Base-by-base conservation (phyloP, 2,888 invertebrate genomes). In the Zygogramma bicolorata region DNA sequence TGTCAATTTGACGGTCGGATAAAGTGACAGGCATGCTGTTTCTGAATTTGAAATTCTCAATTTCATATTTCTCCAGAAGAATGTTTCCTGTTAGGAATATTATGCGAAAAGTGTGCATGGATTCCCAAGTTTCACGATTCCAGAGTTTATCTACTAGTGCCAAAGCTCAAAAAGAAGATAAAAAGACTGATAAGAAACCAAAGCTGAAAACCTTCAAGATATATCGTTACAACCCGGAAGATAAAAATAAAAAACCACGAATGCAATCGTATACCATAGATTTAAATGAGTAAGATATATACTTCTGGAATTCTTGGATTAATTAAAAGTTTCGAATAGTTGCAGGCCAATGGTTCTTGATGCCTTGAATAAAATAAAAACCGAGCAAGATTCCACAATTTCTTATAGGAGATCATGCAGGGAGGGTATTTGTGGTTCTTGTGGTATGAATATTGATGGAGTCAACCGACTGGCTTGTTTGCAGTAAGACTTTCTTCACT, bases 371-470 rank as follows among this genome's bases (percentile, higher is more conserved):
- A 93, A 93, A 85, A 91, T 95, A 31, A 90, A 90, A 85, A 92
- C 92, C 78, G 93, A 91, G 78, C 84, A 89, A 27, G 92, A 92
- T 81, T 89, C 91, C 0, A 90, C 91, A 4, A 83, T 92, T 74
- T 92, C 93, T 81, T 95, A 93, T 84, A 87, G 94, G 66, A 88
- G 92, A 73, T 94, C 94, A 0, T 94, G 94, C 82, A 89, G 94
- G 29, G 94, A 95, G 88, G 93, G 93, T 2, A 94, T 94, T 78
- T 94, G 94, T 82, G 94, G 94, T 0, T 94, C 94, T 0, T 94
- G 94, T 82, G 90, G 92, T 0, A 89, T 94, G 88, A 94, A 93
- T 84, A 89, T 94, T 60, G 92, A 92, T 79, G 94, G 94, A 1
- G 80, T 85, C 0, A 94, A 94, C 86, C 91, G 91, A 22, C 88